Evolutionary conservation across 2,113 vertebrate species (phyloP).

Genomic region (Collichthys lucidus): DNA sequence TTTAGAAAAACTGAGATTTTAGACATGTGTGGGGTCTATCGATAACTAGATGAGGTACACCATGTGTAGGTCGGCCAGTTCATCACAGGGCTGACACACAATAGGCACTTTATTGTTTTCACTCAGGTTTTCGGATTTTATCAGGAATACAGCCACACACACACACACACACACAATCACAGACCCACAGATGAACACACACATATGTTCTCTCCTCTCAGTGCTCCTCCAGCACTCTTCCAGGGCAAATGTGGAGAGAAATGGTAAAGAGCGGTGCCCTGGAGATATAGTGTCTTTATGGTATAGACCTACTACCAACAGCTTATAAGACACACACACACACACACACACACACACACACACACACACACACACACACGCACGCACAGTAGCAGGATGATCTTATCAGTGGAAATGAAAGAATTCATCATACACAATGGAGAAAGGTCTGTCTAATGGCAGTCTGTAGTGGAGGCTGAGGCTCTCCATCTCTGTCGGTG

Average conservation of each 20-base stretch:
- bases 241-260: background rate
- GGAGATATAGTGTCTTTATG: background rate
- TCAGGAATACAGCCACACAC: no score
- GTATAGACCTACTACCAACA: background rate
- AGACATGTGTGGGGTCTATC: background rate
- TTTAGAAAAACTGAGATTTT: background rate
- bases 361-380: constrained; percentile 12
- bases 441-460: constrained; percentile 27
- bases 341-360: constrained; percentile 6
- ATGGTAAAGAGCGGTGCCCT: no score
- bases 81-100: no score
- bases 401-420: constrained; percentile 75
- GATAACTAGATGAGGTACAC: no score
- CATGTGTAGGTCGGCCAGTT: no score
- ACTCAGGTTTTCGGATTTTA: no score
- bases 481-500: constrained; percentile 57
- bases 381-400: constrained; percentile 36
- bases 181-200: background rate
- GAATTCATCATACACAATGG: constrained; percentile 76
- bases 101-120: no score
- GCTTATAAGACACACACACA: constrained; percentile 1
- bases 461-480: constrained; percentile 1
- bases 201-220: constrained; percentile 55
- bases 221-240: constrained; percentile 72
- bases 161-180: no score